phyloP scores from a whole-genome alignment of 2,888 invertebrate species.

The Agrenia bidenticulata region DNA sequence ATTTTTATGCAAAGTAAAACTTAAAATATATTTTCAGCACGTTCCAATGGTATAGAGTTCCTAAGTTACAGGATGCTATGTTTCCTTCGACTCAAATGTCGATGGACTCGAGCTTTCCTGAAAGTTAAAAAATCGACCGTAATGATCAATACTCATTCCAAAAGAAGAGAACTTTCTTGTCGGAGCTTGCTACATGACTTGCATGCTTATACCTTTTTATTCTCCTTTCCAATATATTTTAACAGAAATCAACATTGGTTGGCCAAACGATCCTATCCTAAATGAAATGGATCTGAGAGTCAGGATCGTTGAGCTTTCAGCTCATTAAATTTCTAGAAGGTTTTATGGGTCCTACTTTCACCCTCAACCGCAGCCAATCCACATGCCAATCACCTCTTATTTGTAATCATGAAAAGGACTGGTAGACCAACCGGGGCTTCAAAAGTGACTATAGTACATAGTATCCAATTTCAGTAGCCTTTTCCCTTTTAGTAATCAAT shows the following conservation, averaged over 20 bases:
- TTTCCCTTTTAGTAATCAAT: background rate
- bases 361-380: background rate
- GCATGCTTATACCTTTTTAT: slow-evolving; percentile 20
- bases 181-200: slow-evolving; percentile 20
- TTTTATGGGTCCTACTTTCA: background rate
- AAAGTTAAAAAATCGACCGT: slow-evolving; percentile 27
- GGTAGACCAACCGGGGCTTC: background rate
- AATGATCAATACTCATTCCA: slow-evolving; percentile 29
- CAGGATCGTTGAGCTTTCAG: too few relatives aligned
- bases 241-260: background rate
- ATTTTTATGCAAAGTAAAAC: too few relatives aligned
- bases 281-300: too few relatives aligned
- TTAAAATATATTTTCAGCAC: too few relatives aligned
- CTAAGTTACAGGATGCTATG: too few relatives aligned
- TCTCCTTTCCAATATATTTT: slow-evolving; percentile 1
- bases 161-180: background rate
- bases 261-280: too few relatives aligned
- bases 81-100: background rate
- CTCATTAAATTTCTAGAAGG: too few relatives aligned
- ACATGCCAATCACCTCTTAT: background rate
- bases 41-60: too few relatives aligned
- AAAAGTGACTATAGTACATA: background rate
- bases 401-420: background rate
- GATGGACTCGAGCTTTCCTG: background rate
- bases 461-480: background rate